Base-by-base conservation (phyloP, 2,888 invertebrate genomes). In the Rhagophthalmus giganteus region DNA sequence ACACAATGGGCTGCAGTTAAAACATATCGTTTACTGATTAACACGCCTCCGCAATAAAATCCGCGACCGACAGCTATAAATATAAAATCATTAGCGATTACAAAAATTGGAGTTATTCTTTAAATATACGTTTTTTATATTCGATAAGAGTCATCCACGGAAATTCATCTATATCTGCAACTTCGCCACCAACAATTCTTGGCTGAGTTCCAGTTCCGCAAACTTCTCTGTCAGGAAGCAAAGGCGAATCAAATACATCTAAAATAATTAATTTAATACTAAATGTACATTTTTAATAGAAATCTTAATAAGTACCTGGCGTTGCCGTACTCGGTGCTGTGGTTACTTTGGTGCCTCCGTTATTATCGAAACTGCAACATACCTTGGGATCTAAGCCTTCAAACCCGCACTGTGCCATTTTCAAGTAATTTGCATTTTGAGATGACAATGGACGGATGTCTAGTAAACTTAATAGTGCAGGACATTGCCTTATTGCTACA, bases 1-100 rank as follows among this genome's bases (percentile, higher is more conserved):
- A 88, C 76, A 62, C 90, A 89, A 64, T 89, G 88, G 0, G 85
- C 87, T 0, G 88, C 88, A 0, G 89, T 88, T 37, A 89, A 62
- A 4, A 88, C 80, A 64, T 88, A 88, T 50, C 80, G 78, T 0
- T 76, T 74, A 37, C 79, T 82, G 60, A 89, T 85, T 10, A 89
- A 72, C 0, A 84, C 85, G 0, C 87, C 89, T 0, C 87, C 88
- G 63, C 89, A 89, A 60, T 84, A 82, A 57, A 84, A 85, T 1
- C 82, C 81, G 60, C 75, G 76, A 15, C 78, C 78, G 33, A 78
- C 81, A 67, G 80, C 81, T 81, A 20, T 16, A 39, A 38, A 7
- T 35, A 9, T 4, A 5, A 35, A 27, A 5, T 3, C 14, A 14
- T 14, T 11, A 33, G 3, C 7, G 7, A 5, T 20, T 7, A 5